Evolutionary conservation across 2,113 vertebrate genomes (phyloP), one percentile per base, ranked within the genome.

Genomic region (Crotalus tigris): DNA sequence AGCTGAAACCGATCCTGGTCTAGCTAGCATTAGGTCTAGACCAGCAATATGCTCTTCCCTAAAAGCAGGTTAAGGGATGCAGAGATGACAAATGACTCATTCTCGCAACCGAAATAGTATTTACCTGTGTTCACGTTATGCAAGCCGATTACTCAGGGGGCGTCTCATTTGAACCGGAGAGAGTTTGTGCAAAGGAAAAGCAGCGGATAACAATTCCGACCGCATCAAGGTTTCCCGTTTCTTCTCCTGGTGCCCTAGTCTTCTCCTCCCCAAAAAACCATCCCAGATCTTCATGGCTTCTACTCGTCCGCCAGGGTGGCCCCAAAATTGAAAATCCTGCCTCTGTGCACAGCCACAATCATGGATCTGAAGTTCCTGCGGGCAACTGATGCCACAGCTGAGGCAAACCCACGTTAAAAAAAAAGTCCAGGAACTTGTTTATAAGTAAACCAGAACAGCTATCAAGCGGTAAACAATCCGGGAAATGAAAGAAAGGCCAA

Each of bases 81-180:
- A 91, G 8, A 91, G 1, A 88, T 92, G 94, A 94, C 92, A 93
- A 95, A 94, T 91, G 89, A 95, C 44, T 89, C 92, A 90, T 81
- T 90, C 55, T 21, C 87, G 0, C 26, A 5, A n/a, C 11, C 13
- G 61, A 92, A 92, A 11, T 93, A 51, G 64, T 51, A 54, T 26
- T 59, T 86, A 85, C 8, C 92, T 91, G 21, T 9, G 91, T 49
- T 86, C 88, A 1, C 5, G 44, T 90, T 94, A 94, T 0, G 64
- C 64, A 93, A 51, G 3, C 69, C 64, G 59, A 85, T 85, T 94
- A 91, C 59, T 92, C 69, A 91, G 87, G 0, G 0, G 12, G 91
- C 64, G 59, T 89, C 49, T 91, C 94, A 6, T 12, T 24, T 55
- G 64, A 94, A 90, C 90, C 86, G 46, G 90, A 61, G 85, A 91